These are phyloP conservation scores for Sarcophaga carnaria DNA, from an alignment of 2,888 invertebrate species.

Conservation along the genomic window DNA sequence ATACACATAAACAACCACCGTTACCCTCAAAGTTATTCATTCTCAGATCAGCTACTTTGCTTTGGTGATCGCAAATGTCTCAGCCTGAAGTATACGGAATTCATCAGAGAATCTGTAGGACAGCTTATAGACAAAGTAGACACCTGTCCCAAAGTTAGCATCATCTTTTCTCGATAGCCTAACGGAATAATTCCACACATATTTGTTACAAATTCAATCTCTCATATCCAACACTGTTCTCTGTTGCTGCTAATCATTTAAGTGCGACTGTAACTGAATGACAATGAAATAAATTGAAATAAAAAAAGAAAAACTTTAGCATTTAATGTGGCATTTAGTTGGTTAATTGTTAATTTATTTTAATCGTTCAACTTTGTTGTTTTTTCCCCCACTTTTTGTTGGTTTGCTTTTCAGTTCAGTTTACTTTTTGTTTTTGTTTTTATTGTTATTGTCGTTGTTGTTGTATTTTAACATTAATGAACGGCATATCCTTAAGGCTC, in stretches of 20 bases:
- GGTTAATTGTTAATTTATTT: constrained; percentile 61
- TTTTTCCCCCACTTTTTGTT: neutral
- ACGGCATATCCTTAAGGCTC: constrained; percentile 24
- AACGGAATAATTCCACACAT: too few relatives aligned
- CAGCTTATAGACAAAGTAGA: too few relatives aligned
- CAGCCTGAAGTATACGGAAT: too few relatives aligned
- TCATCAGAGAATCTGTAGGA: too few relatives aligned
- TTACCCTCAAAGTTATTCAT: too few relatives aligned
- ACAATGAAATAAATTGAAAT: neutral
- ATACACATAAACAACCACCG: too few relatives aligned
- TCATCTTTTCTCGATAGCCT: too few relatives aligned
- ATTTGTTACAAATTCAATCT: neutral
- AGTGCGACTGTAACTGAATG: constrained; percentile 4
- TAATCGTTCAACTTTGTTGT: constrained; percentile 32
- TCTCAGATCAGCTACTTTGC: too few relatives aligned
- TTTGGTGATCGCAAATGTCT: too few relatives aligned
- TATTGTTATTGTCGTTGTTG: neutral
- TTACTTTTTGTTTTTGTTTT: neutral
- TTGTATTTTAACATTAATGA: neutral
- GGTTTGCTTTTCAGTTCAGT: too few relatives aligned
- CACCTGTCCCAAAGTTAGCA: too few relatives aligned
- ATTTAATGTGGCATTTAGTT: constrained; percentile 44
- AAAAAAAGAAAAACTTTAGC: constrained; percentile 20
- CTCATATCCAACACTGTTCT: neutral
- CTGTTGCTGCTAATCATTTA: neutral